Percentiles rank a stretch among this genome's conserved stretches.
Conservation (phyloP, 1,140 invertebrate genomes). For the Asobara japonica region DNA sequence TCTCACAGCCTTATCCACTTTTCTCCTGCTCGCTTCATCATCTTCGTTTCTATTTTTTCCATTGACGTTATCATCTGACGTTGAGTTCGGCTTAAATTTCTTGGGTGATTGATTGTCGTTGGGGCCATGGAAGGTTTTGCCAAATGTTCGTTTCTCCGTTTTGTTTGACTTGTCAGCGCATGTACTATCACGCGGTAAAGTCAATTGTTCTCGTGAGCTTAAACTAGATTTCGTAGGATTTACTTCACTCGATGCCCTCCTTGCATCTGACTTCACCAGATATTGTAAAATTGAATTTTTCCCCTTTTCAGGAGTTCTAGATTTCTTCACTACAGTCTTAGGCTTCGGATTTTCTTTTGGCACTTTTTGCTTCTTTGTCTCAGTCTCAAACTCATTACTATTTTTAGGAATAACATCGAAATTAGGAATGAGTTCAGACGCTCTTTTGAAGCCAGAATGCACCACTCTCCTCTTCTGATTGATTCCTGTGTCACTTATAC, state of each 20-base stretch:
- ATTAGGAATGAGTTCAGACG: conserved; percentile 39
- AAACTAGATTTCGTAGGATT: neutral
- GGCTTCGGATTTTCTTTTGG: conserved; percentile 18
- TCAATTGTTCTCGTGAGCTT: neutral
- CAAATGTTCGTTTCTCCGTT: neutral
- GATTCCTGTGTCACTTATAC: neutral
- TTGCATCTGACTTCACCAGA: conserved; percentile 28
- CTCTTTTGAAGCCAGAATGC: conserved; percentile 47
- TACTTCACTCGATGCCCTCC: neutral
- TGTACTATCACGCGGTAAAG: neutral
- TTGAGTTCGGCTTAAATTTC: conserved; percentile 28
- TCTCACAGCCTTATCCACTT: conserved; percentile 4
- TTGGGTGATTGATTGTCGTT: conserved; percentile 29
- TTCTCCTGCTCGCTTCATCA: neutral
- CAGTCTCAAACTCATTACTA: neutral
- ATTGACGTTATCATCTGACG: neutral
- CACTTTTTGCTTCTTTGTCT: neutral
- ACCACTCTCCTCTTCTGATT: conserved; percentile 8
- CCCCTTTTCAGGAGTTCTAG: too few species aligned
- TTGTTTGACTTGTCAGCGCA: neutral
- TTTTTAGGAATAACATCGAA: conserved; percentile 38
- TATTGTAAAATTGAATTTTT: conserved; percentile 41
- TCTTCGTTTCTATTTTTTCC: neutral
- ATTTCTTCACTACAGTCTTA: too few species aligned
- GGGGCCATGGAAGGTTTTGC: neutral